Conservation (phyloP, 2,113 vertebrate species). For the Otis tarda region DNA sequence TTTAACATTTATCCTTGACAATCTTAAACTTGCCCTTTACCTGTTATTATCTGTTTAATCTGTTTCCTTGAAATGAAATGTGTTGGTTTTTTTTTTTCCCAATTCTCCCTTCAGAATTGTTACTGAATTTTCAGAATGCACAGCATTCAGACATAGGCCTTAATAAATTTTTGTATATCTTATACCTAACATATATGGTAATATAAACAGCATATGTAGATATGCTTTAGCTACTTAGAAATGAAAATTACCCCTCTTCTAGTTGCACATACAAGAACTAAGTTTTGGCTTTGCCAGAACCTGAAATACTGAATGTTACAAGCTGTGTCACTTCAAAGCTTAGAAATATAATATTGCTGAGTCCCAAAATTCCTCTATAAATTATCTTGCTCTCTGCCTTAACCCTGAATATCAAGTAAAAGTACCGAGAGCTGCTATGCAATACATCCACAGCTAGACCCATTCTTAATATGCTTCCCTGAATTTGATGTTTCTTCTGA, state of each 20-base stretch:
- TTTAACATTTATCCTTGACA: not conserved
- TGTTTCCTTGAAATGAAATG: not conserved
- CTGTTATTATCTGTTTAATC: not conserved
- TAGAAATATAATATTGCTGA: not conserved
- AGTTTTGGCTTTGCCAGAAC: not conserved
- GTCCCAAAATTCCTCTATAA: not conserved
- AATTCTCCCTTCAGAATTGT: not conserved
- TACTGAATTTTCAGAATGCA: slow-evolving; percentile 1
- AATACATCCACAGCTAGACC: not conserved
- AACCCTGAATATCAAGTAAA: not conserved
- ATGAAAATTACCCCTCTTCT: not conserved
- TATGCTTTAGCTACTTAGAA: not conserved
- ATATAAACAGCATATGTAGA: not conserved
- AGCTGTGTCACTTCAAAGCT: not conserved
- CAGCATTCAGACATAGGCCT: slow-evolving; percentile 3
- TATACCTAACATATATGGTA: not conserved
- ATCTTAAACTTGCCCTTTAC: not conserved
- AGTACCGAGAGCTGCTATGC: fast-evolving
- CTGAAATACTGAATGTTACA: not conserved
- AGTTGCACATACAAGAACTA: not conserved
- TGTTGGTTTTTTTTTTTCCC: not conserved
- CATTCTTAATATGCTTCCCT: not conserved
- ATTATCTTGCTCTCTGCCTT: not conserved
- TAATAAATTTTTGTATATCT: slow-evolving; percentile 9
- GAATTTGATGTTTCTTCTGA: not conserved